These are phyloP conservation scores for Zingel zingel DNA, from an alignment of 2,113 vertebrate species.

Conservation along the genomic window DNA sequence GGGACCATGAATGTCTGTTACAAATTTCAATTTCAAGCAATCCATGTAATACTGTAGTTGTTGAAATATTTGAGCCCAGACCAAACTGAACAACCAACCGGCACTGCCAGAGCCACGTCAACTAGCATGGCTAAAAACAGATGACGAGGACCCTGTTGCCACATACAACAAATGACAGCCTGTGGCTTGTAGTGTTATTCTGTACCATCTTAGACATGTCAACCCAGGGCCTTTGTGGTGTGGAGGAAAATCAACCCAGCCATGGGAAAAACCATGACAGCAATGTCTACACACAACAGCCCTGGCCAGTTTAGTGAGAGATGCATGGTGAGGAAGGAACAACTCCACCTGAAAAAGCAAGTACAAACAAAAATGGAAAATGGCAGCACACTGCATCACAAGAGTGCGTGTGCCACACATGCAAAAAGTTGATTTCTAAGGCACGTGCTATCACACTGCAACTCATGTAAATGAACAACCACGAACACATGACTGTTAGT, in stretches of 20 bases:
- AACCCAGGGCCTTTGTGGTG: neutral
- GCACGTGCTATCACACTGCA: neutral
- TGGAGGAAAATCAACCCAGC: neutral
- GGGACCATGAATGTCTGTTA: neutral
- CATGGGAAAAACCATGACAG: constrained; percentile 10
- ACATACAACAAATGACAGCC: constrained; percentile 14
- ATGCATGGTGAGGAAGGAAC: neutral
- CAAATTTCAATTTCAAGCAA: neutral
- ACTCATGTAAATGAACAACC: neutral
- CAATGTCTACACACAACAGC: neutral
- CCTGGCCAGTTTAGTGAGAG: neutral
- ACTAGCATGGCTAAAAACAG: neutral
- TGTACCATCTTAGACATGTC: neutral
- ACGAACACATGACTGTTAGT: neutral
- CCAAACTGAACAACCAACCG: neutral
- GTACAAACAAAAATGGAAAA: neutral
- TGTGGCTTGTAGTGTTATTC: neutral
- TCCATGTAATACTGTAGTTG: too few species aligned
- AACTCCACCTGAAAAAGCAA: constrained; percentile 7
- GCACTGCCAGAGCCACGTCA: neutral
- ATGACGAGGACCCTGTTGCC: neutral
- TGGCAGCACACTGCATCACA: neutral
- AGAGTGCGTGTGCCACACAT: neutral
- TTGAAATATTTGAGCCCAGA: neutral
- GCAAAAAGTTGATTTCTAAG: constrained; percentile 1